Evolutionary conservation across 2,797 vertebrate species (phyloP), one percentile per base, ranked within the genome.

Genomic region (Balearica regulorum): DNA sequence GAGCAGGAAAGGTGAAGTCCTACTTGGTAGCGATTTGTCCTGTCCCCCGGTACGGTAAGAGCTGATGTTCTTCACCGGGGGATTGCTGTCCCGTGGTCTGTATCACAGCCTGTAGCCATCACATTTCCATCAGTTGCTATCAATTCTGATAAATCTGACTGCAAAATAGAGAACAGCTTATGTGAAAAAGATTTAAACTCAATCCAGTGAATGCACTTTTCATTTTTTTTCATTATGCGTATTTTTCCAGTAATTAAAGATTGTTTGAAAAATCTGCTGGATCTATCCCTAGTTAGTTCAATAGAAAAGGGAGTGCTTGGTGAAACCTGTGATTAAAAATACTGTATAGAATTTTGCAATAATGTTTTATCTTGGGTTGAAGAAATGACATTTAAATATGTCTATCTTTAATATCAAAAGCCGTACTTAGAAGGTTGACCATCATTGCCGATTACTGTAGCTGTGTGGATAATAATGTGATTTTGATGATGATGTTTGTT

Each of bases 1-100:
- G 46, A 57, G 58, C 33, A 48, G 26, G 39, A 85, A 37, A 35
- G 16, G 31, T 66, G 43, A 77, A 29, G 29, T 66, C 43, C 44
- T 33, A 9, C 26, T 28, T 54, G 62, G 54, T 4, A 9, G 31
- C 13, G 39, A 1, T 66, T 70, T 77, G 24, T 71, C 61, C 62
- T 53, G 46, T 37, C 15, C 26, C 46, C 24, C 1, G 0, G 20
- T 19, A 17, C 0, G 2, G 22, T 5, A 11, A 53, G 31, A 46
- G 39, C n/a, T 57, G 66, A 13, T 49, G 55, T 25, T 75, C 51
- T 68, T 85, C 8, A 7, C 18, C 15, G 8, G 41, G 58, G 39
- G 51, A 13, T 8, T 83, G 15, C 35, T 90, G 49, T 43, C 58
- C 68, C 9, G 2, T 37, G 19, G 49, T 58, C n/a, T 82, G 21